Evolutionary conservation across 2,113 vertebrate species (phyloP).

Genomic region (Apistogramma diplotaenia): DNA sequence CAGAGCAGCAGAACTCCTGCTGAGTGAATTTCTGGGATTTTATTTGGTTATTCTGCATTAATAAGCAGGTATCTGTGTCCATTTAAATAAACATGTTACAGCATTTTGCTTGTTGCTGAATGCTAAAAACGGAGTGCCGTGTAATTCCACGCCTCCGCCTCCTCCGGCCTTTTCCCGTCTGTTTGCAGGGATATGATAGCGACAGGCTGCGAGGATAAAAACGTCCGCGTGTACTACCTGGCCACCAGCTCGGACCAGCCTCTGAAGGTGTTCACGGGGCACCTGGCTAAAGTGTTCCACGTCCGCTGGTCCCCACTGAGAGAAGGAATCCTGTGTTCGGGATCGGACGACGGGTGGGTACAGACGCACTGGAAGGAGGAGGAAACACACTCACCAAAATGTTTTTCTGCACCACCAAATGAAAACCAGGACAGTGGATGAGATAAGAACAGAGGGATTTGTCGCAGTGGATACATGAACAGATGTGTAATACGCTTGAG

Average conservation of each 20-base stretch:
- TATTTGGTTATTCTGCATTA: too few species aligned
- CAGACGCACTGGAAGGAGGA: not conserved
- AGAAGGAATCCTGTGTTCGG: conserved; percentile 96
- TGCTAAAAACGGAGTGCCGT: rapidly evolving
- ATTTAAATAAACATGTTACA: too few species aligned
- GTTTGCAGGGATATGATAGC: conserved; percentile 95
- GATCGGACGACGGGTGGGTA: conserved; percentile 92
- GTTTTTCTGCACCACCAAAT: not conserved
- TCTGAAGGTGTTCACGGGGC: conserved; percentile 91
- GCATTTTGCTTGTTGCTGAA: not conserved
- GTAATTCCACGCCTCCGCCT: not conserved
- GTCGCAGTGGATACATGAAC: too few species aligned
- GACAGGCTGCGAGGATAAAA: conserved; percentile 97
- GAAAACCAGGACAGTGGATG: not conserved
- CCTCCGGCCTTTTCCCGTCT: not conserved
- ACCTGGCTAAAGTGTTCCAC: conserved; percentile 95
- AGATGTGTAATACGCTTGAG: not conserved
- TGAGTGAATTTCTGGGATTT: too few species aligned
- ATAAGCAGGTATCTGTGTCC: too few species aligned
- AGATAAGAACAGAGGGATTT: too few species aligned
- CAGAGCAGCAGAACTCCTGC: too few species aligned
- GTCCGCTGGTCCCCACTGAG: conserved; percentile 95
- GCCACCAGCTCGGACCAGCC: conserved; percentile 97
- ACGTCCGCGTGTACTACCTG: conserved; percentile 94
- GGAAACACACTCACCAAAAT: not conserved